phyloP scores from a whole-genome alignment of 2,888 invertebrate genomes.

The Lochmaea crataegi region DNA sequence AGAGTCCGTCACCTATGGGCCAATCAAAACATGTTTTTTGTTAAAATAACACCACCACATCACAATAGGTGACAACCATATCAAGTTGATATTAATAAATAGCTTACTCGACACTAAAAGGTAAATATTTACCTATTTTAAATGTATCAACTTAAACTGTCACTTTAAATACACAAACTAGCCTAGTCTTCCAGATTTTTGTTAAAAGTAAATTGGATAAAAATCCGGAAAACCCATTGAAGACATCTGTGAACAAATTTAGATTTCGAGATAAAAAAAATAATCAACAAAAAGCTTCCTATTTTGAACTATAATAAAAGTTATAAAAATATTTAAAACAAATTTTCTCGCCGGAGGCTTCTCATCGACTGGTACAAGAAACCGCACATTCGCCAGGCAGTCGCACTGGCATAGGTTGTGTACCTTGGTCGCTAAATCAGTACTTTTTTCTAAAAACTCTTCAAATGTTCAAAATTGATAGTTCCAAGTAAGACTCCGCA shows the following conservation, averaged over 20 bases:
- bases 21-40: constrained; percentile 64
- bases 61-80: neutral
- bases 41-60: constrained; percentile 56
- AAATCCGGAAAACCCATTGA: constrained; percentile 15
- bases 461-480: too few species aligned
- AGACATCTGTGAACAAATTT: neutral
- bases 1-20: constrained; percentile 69
- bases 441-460: too few species aligned
- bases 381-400: too few species aligned
- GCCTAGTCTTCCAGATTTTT: constrained; percentile 16
- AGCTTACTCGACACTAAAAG: neutral
- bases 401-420: too few species aligned
- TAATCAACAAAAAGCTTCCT: neutral
- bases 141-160: constrained; percentile 5
- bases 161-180: neutral
- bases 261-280: neutral
- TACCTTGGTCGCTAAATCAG: too few species aligned
- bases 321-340: too few species aligned
- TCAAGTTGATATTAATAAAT: constrained; percentile 3
- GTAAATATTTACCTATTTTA: neutral
- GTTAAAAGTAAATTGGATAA: neutral
- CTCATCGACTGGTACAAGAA: too few species aligned
- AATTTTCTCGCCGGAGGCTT: too few species aligned
- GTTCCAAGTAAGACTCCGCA: too few species aligned
- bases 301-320: neutral